Conservation (phyloP, 2,113 vertebrate species). For the Lophius piscatorius region DNA sequence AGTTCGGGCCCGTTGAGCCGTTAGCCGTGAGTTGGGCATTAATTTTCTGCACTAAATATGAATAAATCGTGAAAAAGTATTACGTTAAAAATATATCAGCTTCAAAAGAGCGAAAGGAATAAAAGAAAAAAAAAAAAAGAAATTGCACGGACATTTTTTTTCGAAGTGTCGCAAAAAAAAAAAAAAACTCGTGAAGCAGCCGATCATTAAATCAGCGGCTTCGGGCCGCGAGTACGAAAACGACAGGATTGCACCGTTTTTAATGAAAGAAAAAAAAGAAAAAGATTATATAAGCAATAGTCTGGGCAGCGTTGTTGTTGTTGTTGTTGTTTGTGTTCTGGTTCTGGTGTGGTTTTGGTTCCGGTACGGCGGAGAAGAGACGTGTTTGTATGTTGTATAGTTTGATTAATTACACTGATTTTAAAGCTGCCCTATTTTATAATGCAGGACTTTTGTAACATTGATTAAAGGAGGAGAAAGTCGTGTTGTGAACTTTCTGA, state of each 20-base stretch:
- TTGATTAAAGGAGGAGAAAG: slow-evolving; percentile 97
- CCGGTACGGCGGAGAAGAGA: slow-evolving; percentile 79
- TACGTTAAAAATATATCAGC: slow-evolving; percentile 83
- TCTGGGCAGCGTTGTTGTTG: slow-evolving; percentile 91
- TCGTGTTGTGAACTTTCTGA: slow-evolving; percentile 98
- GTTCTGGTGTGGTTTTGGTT: slow-evolving; percentile 82
- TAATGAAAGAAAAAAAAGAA: slow-evolving; percentile 81
- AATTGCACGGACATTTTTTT: slow-evolving; percentile 93
- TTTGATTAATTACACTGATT: slow-evolving; percentile 99
- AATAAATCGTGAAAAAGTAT: slow-evolving; percentile 67
- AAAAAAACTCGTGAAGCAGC: slow-evolving; percentile 87
- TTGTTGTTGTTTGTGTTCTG: slow-evolving; percentile 86
- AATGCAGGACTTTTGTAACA: slow-evolving; percentile 99
- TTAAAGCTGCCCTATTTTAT: slow-evolving; percentile 99
- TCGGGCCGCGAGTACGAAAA: slow-evolving; percentile 88
- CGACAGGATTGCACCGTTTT: slow-evolving; percentile 96
- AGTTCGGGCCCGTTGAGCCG: slow-evolving; percentile 83
- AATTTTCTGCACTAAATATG: slow-evolving; percentile 97
- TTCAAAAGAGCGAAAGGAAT: slow-evolving; percentile 92
- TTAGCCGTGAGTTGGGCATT: slow-evolving; percentile 97
- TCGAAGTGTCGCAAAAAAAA: slow-evolving; percentile 82
- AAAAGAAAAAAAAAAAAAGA: slow-evolving; percentile 51
- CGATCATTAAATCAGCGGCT: slow-evolving; percentile 90
- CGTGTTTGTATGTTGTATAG: slow-evolving; percentile 98
- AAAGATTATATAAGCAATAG: slow-evolving; percentile 95